Percentiles rank a stretch among this genome's conserved stretches.
Conservation (phyloP, 2,797 vertebrate species). For the Lepus oiostolus region DNA sequence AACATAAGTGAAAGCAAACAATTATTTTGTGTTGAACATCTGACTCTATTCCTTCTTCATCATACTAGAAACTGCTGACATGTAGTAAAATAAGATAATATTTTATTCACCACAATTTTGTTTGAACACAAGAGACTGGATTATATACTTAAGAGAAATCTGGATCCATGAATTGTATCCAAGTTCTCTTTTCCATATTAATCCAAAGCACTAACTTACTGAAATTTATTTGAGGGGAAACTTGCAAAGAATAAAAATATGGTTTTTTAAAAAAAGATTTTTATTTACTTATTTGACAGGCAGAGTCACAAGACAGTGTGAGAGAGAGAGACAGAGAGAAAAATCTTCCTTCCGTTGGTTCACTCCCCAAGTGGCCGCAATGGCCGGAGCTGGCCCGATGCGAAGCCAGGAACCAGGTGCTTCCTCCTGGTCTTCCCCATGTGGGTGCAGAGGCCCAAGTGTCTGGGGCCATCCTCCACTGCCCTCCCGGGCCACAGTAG, state of each 20-base stretch:
- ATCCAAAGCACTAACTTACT: not conserved
- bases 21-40: constrained; percentile 5
- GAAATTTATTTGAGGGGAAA: not conserved
- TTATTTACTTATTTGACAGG: too few relatives aligned
- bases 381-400: too few relatives aligned
- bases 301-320: too few relatives aligned
- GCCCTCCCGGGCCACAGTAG: too few relatives aligned
- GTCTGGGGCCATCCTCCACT: too few relatives aligned
- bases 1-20: constrained; percentile 38
- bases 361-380: too few relatives aligned
- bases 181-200: not conserved
- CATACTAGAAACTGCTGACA: not conserved
- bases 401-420: too few relatives aligned
- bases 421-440: too few relatives aligned
- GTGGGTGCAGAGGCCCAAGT: too few relatives aligned
- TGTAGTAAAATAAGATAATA: not conserved
- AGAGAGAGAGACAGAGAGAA: too few relatives aligned
- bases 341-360: too few relatives aligned
- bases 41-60: not conserved
- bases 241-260: not conserved
- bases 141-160: not conserved
- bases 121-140: not conserved
- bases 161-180: not conserved
- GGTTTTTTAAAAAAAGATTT: too few relatives aligned
- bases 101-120: not conserved